Base-by-base conservation (phyloP, 2,888 invertebrate species). In the Coenonympha glycerion region DNA sequence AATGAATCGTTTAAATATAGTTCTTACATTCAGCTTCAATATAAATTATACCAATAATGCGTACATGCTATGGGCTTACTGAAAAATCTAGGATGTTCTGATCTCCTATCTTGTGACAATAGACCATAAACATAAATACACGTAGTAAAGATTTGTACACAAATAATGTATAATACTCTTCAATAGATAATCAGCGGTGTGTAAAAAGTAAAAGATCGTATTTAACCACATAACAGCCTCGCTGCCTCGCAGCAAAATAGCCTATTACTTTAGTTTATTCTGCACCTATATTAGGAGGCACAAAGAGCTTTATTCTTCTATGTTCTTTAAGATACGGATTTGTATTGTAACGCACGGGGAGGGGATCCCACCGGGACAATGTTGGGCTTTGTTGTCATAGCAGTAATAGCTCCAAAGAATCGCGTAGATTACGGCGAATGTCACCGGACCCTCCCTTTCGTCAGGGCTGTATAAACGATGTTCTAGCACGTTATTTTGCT, bases 381-480 rank as follows among this genome's bases (percentile, higher is more conserved):
- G 66, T 67, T 63, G 61, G 62, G 64, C 73, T 74, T 76, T 76
- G 77, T 78, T 73, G 71, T 72, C 69, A 67, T 64, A 63, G 66
- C 64, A 73, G 74, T 77, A 77, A 77, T 74, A 68, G 70, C 67
- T 55, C 53, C 57, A 58, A 62, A 65, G 70, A 68, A 65, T 67
- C 67, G 65, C 67, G 69, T 66, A 69, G 69, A 71, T 76, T 74
- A 74, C 69, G 65, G 65, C 62, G 62, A 61, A 63, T 61, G 61
- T 57, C 63, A 77, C 76, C 76, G 52, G 70, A 41, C 60, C 63
- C 65, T 68, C 63, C 68, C 62, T 64, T 63, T 62, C 59, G 63
- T 60, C 63, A 66, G 63, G 63, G 59, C 58, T 60, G 61, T 60
- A 64, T 62, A 70, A 63, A 61, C 30, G 36, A 37, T 24, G 24